Conservation (phyloP, 2,797 vertebrate species). For the Argya squamiceps region DNA sequence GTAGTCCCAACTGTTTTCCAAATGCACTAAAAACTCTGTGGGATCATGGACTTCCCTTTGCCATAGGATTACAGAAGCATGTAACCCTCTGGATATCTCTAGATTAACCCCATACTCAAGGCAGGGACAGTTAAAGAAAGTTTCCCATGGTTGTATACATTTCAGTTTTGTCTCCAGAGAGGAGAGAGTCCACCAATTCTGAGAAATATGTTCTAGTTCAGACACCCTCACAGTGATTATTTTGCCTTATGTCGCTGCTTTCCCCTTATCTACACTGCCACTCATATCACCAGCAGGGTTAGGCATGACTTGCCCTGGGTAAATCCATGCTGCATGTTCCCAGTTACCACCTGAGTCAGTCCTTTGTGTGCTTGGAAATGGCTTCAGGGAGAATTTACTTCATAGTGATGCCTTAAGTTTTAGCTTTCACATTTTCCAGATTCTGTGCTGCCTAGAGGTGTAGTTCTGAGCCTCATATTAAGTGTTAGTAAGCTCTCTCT, state of each 20-base stretch:
- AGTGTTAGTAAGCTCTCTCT: neutral
- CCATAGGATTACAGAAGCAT: neutral
- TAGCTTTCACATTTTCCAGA: neutral
- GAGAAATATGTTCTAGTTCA: neutral
- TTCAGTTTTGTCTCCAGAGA: neutral
- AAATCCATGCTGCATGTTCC: neutral
- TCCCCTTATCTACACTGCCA: neutral
- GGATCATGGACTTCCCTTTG: rapidly evolving
- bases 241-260: neutral
- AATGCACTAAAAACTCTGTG: neutral
- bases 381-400: neutral
- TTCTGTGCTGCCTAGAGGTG: neutral
- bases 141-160: neutral
- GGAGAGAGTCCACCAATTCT: neutral
- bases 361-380: neutral
- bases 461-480: neutral
- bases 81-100: neutral
- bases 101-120: neutral
- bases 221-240: neutral
- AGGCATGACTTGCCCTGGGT: neutral
- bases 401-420: neutral
- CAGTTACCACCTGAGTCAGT: neutral
- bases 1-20: neutral
- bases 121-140: neutral
- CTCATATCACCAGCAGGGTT: neutral